These are phyloP conservation scores for Asarcornis scutulata DNA, from an alignment of 2,113 vertebrate genomes.

Conservation along the genomic window DNA sequence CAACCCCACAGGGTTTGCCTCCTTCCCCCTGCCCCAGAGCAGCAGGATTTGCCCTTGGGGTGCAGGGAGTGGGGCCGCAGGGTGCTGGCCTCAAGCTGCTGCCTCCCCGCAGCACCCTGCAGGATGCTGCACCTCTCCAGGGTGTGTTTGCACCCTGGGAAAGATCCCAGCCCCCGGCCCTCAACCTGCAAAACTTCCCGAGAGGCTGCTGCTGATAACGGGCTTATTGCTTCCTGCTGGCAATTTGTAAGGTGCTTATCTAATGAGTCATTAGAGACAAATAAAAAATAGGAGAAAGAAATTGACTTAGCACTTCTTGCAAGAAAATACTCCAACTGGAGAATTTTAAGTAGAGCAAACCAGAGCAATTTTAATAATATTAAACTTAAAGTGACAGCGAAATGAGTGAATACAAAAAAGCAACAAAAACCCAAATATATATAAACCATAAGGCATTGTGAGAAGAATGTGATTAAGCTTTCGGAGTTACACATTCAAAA, in stretches of 20 bases:
- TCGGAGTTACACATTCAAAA: neutral
- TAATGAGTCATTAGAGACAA: constrained; percentile 64
- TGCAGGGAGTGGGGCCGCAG: neutral
- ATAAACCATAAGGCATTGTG: constrained; percentile 32
- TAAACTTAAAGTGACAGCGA: neutral
- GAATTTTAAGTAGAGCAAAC: neutral
- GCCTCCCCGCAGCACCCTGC: accelerated
- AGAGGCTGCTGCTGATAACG: neutral
- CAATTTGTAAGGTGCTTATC: constrained; percentile 61
- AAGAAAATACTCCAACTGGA: neutral
- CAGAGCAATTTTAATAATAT: constrained; percentile 47
- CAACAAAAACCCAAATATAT: constrained; percentile 52
- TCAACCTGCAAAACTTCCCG: neutral
- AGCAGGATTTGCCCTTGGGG: neutral
- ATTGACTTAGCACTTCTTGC: constrained; percentile 41
- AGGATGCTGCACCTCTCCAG: accelerated
- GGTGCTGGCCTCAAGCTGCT: accelerated
- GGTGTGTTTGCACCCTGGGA: neutral
- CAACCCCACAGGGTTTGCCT: too few relatives aligned
- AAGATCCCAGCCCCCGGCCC: accelerated
- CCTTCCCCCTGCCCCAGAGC: too few relatives aligned
- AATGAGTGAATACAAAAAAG: constrained; percentile 28
- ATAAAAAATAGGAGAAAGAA: constrained; percentile 21
- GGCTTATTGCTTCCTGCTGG: constrained; percentile 13
- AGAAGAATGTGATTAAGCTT: constrained; percentile 32